A percentile compares a stretch with the other conserved stretches of the same genome.
phyloP scores from a whole-genome alignment of 2,888 invertebrate species.

The Carterocephalus palaemon region DNA sequence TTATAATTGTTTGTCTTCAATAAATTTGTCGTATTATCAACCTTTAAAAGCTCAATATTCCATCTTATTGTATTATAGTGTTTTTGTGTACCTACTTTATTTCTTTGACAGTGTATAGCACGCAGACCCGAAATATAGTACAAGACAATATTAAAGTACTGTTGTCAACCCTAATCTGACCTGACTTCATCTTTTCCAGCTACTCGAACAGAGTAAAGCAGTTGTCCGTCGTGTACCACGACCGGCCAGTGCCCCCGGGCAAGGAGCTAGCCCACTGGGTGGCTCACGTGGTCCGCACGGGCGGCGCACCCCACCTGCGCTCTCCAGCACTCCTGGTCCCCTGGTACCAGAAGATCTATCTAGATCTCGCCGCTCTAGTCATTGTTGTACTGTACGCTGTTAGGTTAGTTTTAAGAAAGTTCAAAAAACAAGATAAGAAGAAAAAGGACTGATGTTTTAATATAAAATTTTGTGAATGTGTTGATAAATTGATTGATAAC shows the following conservation, averaged over 20 bases:
- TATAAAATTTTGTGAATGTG: too few relatives aligned
- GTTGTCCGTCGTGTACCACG: slow-evolving; percentile 33
- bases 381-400: background rate
- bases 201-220: background rate
- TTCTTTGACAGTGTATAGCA: too few relatives aligned
- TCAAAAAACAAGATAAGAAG: too few relatives aligned
- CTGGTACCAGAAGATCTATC: slow-evolving; percentile 30
- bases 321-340: slow-evolving; percentile 24
- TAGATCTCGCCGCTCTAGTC: slow-evolving; percentile 21
- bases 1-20: too few relatives aligned
- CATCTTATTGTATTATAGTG: too few relatives aligned
- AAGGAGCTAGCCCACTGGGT: slow-evolving; percentile 34
- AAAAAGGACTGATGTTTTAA: background rate
- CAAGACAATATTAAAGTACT: too few relatives aligned
- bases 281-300: slow-evolving; percentile 32
- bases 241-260: slow-evolving; percentile 30
- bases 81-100: too few relatives aligned
- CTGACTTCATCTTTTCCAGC: background rate
- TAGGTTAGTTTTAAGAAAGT: slow-evolving; percentile 2
- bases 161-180: too few relatives aligned
- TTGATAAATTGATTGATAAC: too few relatives aligned
- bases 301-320: slow-evolving; percentile 31
- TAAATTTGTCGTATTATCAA: too few relatives aligned
- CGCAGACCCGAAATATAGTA: too few relatives aligned
- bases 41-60: too few relatives aligned